These are phyloP conservation scores for Cataglyphis hispanica DNA, from an alignment of 1,140 invertebrate genomes.

Conservation along the genomic window DNA sequence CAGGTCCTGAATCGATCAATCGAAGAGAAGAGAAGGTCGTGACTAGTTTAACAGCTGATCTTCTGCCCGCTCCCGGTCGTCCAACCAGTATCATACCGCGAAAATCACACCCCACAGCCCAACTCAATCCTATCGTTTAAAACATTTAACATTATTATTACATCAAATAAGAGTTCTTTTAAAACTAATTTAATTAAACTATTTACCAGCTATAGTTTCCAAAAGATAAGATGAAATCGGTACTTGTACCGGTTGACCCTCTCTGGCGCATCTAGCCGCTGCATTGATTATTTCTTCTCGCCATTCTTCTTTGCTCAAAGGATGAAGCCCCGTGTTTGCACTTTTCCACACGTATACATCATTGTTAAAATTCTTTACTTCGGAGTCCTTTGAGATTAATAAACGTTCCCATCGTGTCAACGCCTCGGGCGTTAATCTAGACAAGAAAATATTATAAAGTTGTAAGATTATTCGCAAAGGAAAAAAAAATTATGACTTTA, in stretches of 20 bases:
- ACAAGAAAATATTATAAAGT: background rate
- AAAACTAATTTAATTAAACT: constrained; percentile 19
- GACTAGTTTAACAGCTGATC: constrained; percentile 91
- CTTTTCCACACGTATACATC: constrained; percentile 82
- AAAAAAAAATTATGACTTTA: background rate
- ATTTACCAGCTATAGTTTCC: constrained; percentile 76
- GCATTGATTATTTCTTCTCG: constrained; percentile 80
- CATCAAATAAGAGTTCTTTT: background rate
- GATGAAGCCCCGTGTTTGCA: constrained; percentile 72
- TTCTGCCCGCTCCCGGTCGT: constrained; percentile 92
- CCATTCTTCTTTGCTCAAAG: constrained; percentile 80
- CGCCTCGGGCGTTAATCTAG: constrained; percentile 78
- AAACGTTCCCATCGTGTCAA: constrained; percentile 77
- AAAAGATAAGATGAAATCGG: constrained; percentile 80
- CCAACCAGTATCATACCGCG: constrained; percentile 90
- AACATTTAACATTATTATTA: constrained; percentile 17
- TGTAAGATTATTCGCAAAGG: background rate
- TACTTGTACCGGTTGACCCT: constrained; percentile 81
- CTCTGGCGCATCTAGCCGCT: constrained; percentile 79
- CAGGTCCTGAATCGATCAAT: constrained; percentile 87
- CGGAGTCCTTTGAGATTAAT: constrained; percentile 73
- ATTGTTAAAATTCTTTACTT: constrained; percentile 48
- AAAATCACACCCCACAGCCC: constrained; percentile 80
- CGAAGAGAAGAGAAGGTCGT: constrained; percentile 91
- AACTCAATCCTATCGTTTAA: constrained; percentile 75